Base-by-base conservation (phyloP, 2,797 vertebrate species). In the Parauchenoglanis ngamensis region DNA sequence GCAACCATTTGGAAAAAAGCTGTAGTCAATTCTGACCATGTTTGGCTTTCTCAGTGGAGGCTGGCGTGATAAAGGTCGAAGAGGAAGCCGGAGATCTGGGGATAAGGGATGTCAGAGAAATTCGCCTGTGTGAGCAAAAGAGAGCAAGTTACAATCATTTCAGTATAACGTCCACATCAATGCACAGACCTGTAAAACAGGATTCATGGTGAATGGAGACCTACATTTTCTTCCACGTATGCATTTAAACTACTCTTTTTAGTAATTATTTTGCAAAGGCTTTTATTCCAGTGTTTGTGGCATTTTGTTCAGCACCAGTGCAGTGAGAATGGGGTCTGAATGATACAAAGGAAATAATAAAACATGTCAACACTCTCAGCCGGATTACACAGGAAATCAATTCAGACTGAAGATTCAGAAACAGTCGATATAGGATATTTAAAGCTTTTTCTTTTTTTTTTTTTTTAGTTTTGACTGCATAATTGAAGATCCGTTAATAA, bases 61-160 rank as follows among this genome's bases (percentile, higher is more conserved):
- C 91, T 67, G 93, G 89, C 10, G 84, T 12, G 5, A 92, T 85
- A 86, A 92, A 90, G 31, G 91, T 70, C 13, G 93, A 92, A 76
- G 91, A 10, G 46, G 80, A 68, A 0, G 87, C 75, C 44, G 94
- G 90, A 0, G 91, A 90, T 19, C 94, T 95, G 73, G 93, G 28
- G 88, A 94, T 96, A 85, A 97, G 61, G 1, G 98, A 94, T 89
- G 95, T 97, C 92, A 99, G 92, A 87, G 96, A 97, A 83, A 98
- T 94, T 92, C 97, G 96, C 95, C 98, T 99, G 52, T 44, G 12
- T 56, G 13, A 83, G n/a, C 19, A 44, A 75, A 13, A n/a, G 7
- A 75, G 25, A 75, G 7, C 25, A 54, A 52, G 35, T 46, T 56
- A n/a, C 54, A 31, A 31, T 52, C 19, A 83, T 83, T 70, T 56